phyloP scores from a whole-genome alignment of 2,888 invertebrate genomes.

The Achlya flavicornis region DNA sequence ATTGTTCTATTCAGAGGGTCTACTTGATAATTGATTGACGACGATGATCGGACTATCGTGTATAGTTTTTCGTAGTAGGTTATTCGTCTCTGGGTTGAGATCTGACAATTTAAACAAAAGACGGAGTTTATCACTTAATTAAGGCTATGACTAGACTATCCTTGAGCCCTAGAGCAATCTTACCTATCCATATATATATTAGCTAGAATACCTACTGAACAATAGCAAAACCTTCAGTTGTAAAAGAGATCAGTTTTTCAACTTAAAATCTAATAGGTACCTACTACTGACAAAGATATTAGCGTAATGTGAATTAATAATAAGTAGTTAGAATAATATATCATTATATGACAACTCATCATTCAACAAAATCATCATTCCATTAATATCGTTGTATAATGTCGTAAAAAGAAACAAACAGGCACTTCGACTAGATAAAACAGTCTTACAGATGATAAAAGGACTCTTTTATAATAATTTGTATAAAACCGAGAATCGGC shows the following conservation, averaged over 20 bases:
- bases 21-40: too few species aligned
- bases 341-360: too few species aligned
- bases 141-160: not conserved
- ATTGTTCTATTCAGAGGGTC: not conserved
- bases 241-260: too few species aligned
- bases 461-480: slow-evolving; percentile 45
- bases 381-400: not conserved
- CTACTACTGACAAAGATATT: too few species aligned
- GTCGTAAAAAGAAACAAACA: not conserved
- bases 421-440: not conserved
- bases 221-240: not conserved
- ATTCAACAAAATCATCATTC: not conserved
- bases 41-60: too few species aligned
- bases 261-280: too few species aligned
- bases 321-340: too few species aligned
- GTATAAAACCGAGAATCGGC: slow-evolving; percentile 48
- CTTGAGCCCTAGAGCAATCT: not conserved
- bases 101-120: not conserved
- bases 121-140: not conserved
- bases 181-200: not conserved
- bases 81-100: not conserved
- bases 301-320: too few species aligned
- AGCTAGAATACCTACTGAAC: not conserved
- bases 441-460: slow-evolving; percentile 36
- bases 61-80: too few species aligned